Evolutionary conservation across 2,888 invertebrate genomes (phyloP), one percentile per base, ranked within the genome.

Genomic region (Cosmorhoe ocellata): DNA sequence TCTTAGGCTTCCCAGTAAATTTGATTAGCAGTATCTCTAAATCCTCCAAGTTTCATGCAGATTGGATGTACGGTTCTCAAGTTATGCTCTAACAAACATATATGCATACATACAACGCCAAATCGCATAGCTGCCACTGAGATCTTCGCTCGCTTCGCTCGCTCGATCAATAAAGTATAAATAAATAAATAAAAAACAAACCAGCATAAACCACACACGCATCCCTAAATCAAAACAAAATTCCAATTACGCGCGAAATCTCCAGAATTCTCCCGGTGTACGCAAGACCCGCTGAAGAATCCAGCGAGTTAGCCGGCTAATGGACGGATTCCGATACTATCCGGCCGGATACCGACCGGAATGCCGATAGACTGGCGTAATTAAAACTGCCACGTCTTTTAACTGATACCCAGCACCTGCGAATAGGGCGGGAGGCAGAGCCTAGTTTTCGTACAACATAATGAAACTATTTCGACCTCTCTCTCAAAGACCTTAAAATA

Each of bases 351-450:
- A 30, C 47, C 31, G 13, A 69, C 61, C 62, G 83, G 83, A 81
- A 83, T 83, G 79, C 69, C 81, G 79, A 81, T 81, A 74, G 70
- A 68, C 72, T 66, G 69, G 67, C 76, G 81, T 82, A 83, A 84
- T 84, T 84, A 84, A 84, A 83, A 80, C 78, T 80, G 80, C 76
- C 80, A 72, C 71, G 77, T 71, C 78, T 78, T 79, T 77, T 79
- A 79, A 76, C 73, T 74, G 75, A 79, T 79, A 74, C 42, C 31
- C 26, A 36, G 34, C 54, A 55, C 55, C 53, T 54, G 51, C 34
- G 33, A 26, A 12, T 53, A 49, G 42, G 18, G 28, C 1, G 11
- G 26, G 46, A 55, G 45, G n/a, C 24, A 4, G 43, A 36, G 37
- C 31, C 3, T 14, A n/a, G 5, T 42, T 42, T 24, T 4, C 7